Evolutionary conservation across 2,113 vertebrate genomes (phyloP).

Genomic region (Athene noctua): DNA sequence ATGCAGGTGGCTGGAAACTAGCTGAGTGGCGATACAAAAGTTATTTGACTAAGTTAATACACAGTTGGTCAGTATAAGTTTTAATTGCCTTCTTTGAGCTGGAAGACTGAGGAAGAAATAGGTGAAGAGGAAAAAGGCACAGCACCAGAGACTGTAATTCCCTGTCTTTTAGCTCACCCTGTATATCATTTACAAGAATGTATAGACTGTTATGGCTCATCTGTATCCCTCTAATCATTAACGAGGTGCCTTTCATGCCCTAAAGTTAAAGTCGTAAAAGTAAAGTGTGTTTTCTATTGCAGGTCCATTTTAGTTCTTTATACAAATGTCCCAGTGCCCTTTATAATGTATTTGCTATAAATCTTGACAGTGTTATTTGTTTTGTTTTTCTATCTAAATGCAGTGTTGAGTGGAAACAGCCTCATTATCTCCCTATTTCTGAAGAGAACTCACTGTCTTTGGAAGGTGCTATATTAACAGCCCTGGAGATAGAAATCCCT

Average conservation of each 20-base stretch:
- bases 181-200: slow-evolving; percentile 71
- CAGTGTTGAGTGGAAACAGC: slow-evolving; percentile 20
- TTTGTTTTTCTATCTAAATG: slow-evolving; percentile 51
- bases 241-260: slow-evolving; percentile 71
- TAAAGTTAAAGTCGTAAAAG: slow-evolving; percentile 63
- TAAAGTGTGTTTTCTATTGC: slow-evolving; percentile 62
- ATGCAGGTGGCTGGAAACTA: neutral
- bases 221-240: slow-evolving; percentile 71
- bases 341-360: slow-evolving; percentile 62
- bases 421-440: slow-evolving; percentile 43
- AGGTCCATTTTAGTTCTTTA: slow-evolving; percentile 51
- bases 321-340: slow-evolving; percentile 51
- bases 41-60: slow-evolving; percentile 46
- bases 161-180: slow-evolving; percentile 59
- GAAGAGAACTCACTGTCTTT: neutral
- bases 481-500: slow-evolving; percentile 10
- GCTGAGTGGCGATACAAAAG: neutral
- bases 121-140: neutral
- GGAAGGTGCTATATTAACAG: slow-evolving; percentile 6
- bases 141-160: slow-evolving; percentile 32
- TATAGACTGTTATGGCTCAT: slow-evolving; percentile 56
- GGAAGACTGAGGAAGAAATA: slow-evolving; percentile 38
- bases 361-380: slow-evolving; percentile 21
- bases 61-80: slow-evolving; percentile 37
- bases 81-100: slow-evolving; percentile 43